phyloP scores from a whole-genome alignment of 2,888 invertebrate genomes.

The Theretra japonica region DNA sequence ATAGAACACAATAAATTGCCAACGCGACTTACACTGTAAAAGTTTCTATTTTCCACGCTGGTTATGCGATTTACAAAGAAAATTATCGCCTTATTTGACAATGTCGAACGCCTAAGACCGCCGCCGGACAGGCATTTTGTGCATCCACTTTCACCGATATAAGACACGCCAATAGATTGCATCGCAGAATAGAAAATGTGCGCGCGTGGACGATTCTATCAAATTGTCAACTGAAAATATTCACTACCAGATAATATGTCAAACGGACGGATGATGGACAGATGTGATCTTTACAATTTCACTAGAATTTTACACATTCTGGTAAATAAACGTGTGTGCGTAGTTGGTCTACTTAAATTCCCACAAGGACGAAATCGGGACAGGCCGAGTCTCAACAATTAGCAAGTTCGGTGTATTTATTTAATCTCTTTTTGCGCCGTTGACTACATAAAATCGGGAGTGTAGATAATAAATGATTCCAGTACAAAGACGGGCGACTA shows the following conservation, averaged over 20 bases:
- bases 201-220: conserved; percentile 51
- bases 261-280: conserved; percentile 28
- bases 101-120: conserved; percentile 50
- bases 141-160: conserved; percentile 78
- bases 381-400: not conserved
- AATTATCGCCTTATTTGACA: conserved; percentile 53
- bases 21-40: not conserved
- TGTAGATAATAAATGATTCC: not conserved
- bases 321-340: not conserved
- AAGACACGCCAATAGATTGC: conserved; percentile 71
- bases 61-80: conserved; percentile 10
- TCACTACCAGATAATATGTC: conserved; percentile 31
- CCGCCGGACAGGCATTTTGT: conserved; percentile 65
- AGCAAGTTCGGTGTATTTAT: not conserved
- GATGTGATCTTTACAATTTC: conserved; percentile 10
- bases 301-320: not conserved
- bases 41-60: conserved; percentile 6
- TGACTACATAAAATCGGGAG: not conserved
- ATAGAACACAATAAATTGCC: not conserved
- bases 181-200: conserved; percentile 61
- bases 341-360: not conserved
- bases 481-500: no score
- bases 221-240: conserved; percentile 48
- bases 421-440: not conserved
- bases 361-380: conserved; percentile 6